Percentiles rank a stretch among this genome's conserved stretches.
Evolutionary conservation across 1,140 invertebrate genomes (phyloP).

Genomic region (Dendroctonus ponderosae): DNA sequence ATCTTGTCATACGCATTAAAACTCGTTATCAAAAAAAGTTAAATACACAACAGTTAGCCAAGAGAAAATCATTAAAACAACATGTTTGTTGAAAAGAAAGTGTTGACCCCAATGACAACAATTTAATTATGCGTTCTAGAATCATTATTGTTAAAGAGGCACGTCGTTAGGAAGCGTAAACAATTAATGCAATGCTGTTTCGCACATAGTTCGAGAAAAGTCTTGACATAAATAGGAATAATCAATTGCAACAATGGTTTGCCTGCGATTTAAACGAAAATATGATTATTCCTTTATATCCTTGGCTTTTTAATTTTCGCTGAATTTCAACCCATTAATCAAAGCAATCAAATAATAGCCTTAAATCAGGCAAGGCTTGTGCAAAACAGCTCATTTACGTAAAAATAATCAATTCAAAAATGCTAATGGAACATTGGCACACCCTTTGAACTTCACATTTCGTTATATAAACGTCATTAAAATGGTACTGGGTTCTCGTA

Average conservation of each 20-base stretch:
- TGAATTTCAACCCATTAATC: too few relatives aligned
- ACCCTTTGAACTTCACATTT: background rate
- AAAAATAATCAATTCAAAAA: background rate
- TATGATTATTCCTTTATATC: too few relatives aligned
- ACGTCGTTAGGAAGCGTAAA: background rate
- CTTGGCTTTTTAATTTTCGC: too few relatives aligned
- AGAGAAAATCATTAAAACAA: slow-evolving; percentile 3
- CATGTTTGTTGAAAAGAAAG: slow-evolving; percentile 11
- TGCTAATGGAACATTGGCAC: background rate
- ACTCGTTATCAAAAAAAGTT: too few relatives aligned
- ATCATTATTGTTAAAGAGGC: background rate
- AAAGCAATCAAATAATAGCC: background rate
- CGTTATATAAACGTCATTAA: slow-evolving; percentile 5
- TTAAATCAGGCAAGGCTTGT: background rate
- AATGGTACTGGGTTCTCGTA: background rate
- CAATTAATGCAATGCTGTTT: background rate
- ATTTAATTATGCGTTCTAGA: slow-evolving; percentile 6
- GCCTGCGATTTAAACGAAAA: too few relatives aligned
- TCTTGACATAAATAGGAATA: too few relatives aligned
- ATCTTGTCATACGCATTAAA: too few relatives aligned
- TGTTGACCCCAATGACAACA: slow-evolving; percentile 4
- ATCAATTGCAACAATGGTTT: too few relatives aligned
- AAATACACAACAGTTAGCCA: background rate
- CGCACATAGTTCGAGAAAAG: too few relatives aligned
- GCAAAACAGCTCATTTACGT: background rate